Evolutionary conservation across 1,140 invertebrate genomes (phyloP).

Genomic region (Portunus trituberculatus): DNA sequence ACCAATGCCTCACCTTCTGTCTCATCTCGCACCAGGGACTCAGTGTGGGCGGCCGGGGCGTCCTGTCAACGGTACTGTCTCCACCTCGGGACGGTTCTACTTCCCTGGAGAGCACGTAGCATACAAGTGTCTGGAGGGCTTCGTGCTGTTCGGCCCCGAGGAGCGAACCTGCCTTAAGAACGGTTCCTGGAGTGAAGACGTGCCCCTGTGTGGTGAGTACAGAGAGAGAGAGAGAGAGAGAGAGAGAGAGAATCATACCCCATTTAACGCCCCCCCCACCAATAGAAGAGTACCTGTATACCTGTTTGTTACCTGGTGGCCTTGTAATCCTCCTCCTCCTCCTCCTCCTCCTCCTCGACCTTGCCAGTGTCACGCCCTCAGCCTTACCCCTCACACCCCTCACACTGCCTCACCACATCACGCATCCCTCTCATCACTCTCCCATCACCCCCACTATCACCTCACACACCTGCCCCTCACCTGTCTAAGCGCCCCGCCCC

Average conservation of each 20-base stretch:
- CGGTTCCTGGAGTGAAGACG: slow-evolving; percentile 90
- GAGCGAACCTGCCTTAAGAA: slow-evolving; percentile 92
- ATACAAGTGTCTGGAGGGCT: slow-evolving; percentile 77
- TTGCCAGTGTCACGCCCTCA: too few species aligned
- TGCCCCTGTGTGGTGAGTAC: slow-evolving; percentile 85
- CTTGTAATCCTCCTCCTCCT: too few species aligned
- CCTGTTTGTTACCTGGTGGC: too few species aligned
- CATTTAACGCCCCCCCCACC: too few species aligned
- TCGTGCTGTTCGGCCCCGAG: slow-evolving; percentile 84
- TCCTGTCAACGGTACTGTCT: slow-evolving; percentile 78
- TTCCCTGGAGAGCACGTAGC: slow-evolving; percentile 77
- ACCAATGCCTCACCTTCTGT: too few species aligned
- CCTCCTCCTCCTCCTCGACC: too few species aligned
- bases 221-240: background rate
- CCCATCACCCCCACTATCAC: background rate
- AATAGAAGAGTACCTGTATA: too few species aligned
- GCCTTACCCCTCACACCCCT: too few species aligned
- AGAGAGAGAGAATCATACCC: background rate
- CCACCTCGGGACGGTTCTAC: slow-evolving; percentile 74
- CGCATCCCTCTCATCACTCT: too few species aligned
- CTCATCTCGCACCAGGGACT: background rate
- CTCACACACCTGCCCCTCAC: background rate
- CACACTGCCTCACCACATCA: too few species aligned
- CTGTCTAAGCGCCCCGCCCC: background rate
- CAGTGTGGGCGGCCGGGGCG: slow-evolving; percentile 78